Evolutionary conservation across 92 coral and sea anemone genomes (phyloP).

Genomic region (Zoanthus gigantus): DNA sequence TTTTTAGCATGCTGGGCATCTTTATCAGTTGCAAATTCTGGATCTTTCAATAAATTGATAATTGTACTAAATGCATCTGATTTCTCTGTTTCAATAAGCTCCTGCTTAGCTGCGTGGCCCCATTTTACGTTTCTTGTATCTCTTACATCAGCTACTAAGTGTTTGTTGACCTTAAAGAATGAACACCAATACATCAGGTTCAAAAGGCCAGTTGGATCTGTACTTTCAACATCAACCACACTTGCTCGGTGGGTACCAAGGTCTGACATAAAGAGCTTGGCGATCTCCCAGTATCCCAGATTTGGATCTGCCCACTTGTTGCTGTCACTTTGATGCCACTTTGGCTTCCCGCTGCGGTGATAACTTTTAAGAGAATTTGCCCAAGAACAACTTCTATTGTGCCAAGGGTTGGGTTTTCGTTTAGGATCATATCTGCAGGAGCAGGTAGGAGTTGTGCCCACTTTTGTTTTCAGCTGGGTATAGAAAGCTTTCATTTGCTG

Average conservation of each 20-base stretch:
- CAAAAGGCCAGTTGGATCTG: conserved; percentile 77
- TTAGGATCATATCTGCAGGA: conserved; percentile 46
- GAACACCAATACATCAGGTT: conserved; percentile 74
- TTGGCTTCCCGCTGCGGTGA: conserved; percentile 58
- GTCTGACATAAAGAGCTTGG: conserved; percentile 83
- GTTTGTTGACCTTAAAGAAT: conserved; percentile 58
- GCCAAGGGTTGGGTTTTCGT: conserved; percentile 56
- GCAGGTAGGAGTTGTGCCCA: conserved; percentile 52
- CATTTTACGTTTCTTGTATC: conserved; percentile 73
- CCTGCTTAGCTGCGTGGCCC: conserved; percentile 77
- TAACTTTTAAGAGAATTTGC: conserved; percentile 56
- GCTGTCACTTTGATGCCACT: conserved; percentile 80
- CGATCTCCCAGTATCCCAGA: conserved; percentile 85
- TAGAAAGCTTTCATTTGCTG: conserved; percentile 60
- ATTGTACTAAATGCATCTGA: conserved; percentile 69
- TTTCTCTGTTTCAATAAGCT: conserved; percentile 30
- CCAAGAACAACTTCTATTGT: conserved; percentile 67
- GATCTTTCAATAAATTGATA: conserved; percentile 68
- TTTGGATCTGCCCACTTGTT: conserved; percentile 75
- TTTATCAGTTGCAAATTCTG: conserved; percentile 60
- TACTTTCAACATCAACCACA: conserved; percentile 57
- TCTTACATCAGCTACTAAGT: conserved; percentile 62
- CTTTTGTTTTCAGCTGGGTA: conserved; percentile 31
- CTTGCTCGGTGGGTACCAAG: conserved; percentile 51
- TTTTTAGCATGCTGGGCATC: conserved; percentile 53